Evolutionary conservation across 1,140 invertebrate genomes (phyloP), one percentile per base, ranked within the genome.

Genomic region (Tetramorium simillimum): DNA sequence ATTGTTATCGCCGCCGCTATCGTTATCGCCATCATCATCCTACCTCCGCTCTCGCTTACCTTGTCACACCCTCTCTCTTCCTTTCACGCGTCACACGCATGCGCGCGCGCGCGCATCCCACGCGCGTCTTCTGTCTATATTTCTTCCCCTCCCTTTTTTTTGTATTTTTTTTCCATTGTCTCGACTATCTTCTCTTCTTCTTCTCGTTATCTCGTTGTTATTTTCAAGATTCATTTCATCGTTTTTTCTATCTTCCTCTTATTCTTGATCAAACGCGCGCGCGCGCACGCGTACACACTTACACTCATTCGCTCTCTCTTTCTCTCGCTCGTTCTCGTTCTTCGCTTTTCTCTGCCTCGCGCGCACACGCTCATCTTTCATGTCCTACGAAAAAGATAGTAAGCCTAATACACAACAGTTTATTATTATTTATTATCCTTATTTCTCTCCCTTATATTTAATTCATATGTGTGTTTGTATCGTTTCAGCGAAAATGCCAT

Each of bases 401-500:
- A 90, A 91, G 86, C 86, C 91, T 84, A 94, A 93, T 88, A 92
- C 93, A 90, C 93, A 91, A 91, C 91, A 90, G 88, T 93, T 90
- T 89, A 92, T 92, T 86, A 85, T 90, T 91, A 88, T 92, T 94
- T 93, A 93, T 93, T 93, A 92, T 93, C 88, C 85, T 93, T 93
- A 93, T 53, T 89, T 93, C 21, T 69, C 21, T 69, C 14, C 24
- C 90, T 93, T 92, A 93, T 86, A 85, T 46, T 89, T 92, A 92
- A 86, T 90, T 90, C 87, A 86, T 89, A 87, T 84, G 88, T 87
- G 88, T 86, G 87, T 88, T 49, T 90, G 53, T 87, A 24, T 70
- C 67, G 24, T 72, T 72, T 72, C 85, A 78, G 77, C 90, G 81
- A 88, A 33, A 84, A 72, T 87, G 72, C 76, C 78, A 46, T 86